phyloP scores from a whole-genome alignment of 2,888 invertebrate species.

The Geophilus truncorum region DNA sequence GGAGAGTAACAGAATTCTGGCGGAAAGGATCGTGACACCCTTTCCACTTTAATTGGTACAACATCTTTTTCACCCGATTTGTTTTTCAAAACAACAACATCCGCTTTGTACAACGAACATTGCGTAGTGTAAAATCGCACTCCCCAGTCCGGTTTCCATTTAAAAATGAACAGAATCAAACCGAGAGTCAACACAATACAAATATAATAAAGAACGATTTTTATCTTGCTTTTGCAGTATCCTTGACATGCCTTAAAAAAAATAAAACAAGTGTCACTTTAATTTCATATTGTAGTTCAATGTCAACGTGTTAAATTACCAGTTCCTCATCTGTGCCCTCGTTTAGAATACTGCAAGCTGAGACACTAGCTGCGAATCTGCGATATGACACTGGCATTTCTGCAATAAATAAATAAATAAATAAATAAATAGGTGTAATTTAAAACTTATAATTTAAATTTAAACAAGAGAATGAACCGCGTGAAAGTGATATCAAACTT shows the following conservation, averaged over 20 bases:
- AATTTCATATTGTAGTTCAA: neutral
- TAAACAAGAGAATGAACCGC: no score
- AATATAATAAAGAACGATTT: constrained; percentile 28
- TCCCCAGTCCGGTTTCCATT: constrained; percentile 37
- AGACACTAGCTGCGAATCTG: neutral
- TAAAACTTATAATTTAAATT: no score
- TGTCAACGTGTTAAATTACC: neutral
- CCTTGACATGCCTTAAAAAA: constrained; percentile 35
- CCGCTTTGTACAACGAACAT: constrained; percentile 31
- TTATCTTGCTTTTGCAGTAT: constrained; percentile 25
- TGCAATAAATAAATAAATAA: no score
- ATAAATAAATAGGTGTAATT: no score
- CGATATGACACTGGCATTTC: constrained; percentile 1
- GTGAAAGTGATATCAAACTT: no score
- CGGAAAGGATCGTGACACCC: constrained; percentile 19
- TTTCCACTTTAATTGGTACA: neutral
- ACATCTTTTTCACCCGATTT: constrained; percentile 23
- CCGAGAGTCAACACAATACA: constrained; percentile 32
- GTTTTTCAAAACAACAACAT: constrained; percentile 30
- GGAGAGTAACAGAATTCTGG: neutral
- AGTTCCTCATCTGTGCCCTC: constrained; percentile 34
- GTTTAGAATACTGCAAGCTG: constrained; percentile 30
- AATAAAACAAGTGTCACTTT: neutral
- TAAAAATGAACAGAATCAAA: constrained; percentile 33
- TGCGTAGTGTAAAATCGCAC: constrained; percentile 3